These are phyloP conservation scores for Gobio occitaniae DNA, from an alignment of 2,797 vertebrate species.

Conservation along the genomic window DNA sequence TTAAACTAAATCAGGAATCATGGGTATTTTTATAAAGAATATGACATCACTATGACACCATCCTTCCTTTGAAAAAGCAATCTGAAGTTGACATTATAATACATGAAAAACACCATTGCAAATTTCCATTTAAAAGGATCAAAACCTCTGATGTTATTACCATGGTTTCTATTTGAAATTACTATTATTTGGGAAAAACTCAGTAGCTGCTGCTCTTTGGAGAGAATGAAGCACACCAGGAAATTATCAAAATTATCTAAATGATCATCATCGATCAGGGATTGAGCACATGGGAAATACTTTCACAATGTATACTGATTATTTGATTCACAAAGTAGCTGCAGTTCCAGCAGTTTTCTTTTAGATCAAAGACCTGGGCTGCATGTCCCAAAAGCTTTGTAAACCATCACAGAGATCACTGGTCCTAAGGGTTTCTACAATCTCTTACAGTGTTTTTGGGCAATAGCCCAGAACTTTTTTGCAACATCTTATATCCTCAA, in stretches of 20 bases:
- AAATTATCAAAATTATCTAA: slow-evolving; percentile 49
- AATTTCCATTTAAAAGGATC: neutral
- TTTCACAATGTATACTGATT: neutral
- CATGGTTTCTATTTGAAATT: slow-evolving; percentile 27
- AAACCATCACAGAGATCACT: neutral
- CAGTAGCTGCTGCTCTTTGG: slow-evolving; percentile 51
- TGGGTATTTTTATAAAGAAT: neutral
- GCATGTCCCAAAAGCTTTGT: neutral
- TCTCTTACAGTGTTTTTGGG: neutral
- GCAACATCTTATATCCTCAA: slow-evolving; percentile 21
- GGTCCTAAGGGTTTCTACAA: neutral
- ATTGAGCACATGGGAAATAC: slow-evolving; percentile 40
- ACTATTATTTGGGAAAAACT: slow-evolving; percentile 45
- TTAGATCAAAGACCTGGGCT: slow-evolving; percentile 52
- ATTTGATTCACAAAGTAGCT: slow-evolving; percentile 3
- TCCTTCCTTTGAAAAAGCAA: neutral
- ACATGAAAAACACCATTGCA: slow-evolving; percentile 1
- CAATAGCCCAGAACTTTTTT: neutral
- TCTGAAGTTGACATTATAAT: neutral
- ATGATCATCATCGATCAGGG: slow-evolving; percentile 57
- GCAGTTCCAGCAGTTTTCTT: slow-evolving; percentile 28
- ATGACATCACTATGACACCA: neutral
- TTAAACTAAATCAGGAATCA: neutral
- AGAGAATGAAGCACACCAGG: slow-evolving; percentile 42
- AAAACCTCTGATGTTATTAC: neutral